Evolutionary conservation across 2,888 invertebrate species (phyloP).

Genomic region (Gandaritis pyraliata): DNA sequence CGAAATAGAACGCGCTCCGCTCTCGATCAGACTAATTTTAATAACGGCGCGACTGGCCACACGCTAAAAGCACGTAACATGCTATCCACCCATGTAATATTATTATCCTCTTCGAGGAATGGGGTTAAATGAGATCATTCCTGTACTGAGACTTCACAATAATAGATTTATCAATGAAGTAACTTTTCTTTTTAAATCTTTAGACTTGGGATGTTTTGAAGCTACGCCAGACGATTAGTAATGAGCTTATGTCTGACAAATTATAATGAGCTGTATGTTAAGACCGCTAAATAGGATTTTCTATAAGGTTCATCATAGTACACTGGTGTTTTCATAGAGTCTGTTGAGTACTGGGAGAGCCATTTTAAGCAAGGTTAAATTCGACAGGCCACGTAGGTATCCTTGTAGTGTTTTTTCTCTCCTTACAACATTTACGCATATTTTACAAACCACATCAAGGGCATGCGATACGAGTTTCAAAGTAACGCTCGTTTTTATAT

Average conservation of each 20-base stretch:
- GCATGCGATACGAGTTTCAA: background rate
- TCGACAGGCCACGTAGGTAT: too few species aligned
- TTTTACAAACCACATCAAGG: background rate
- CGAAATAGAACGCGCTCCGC: slow-evolving; percentile 79
- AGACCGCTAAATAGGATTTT: too few species aligned
- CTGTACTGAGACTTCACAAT: slow-evolving; percentile 18
- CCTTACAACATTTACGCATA: background rate
- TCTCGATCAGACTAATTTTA: slow-evolving; percentile 81
- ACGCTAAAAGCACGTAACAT: slow-evolving; percentile 65
- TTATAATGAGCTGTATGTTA: too few species aligned
- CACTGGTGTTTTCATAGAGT: too few species aligned
- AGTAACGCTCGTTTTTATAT: background rate
- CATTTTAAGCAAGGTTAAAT: too few species aligned
- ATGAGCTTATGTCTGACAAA: too few species aligned
- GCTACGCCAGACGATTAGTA: too few species aligned
- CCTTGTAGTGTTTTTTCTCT: background rate
- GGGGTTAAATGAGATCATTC: slow-evolving; percentile 40
- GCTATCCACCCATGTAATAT: slow-evolving; percentile 53
- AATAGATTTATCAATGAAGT: slow-evolving; percentile 29
- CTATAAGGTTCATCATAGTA: too few species aligned
- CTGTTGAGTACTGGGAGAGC: too few species aligned
- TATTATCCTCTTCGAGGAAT: slow-evolving; percentile 45
- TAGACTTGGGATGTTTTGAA: background rate
- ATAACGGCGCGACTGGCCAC: slow-evolving; percentile 69
- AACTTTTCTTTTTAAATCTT: slow-evolving; percentile 4